Conservation (phyloP, 1,140 invertebrate genomes). For the Anagrus nilaparvatae region DNA sequence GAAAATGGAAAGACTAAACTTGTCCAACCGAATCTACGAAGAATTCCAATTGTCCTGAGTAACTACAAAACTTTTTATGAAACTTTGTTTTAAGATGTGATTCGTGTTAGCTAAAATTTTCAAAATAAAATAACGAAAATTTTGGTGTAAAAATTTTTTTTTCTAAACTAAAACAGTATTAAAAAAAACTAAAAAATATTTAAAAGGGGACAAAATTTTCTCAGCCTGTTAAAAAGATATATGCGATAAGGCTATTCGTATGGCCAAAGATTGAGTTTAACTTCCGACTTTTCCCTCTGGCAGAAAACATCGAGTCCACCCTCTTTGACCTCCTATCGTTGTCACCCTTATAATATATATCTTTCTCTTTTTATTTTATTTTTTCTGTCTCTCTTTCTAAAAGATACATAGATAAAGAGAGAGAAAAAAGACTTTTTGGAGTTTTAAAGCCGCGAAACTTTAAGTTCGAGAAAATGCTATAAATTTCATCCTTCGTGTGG, state of each 20-base stretch:
- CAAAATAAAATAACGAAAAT: too few relatives aligned
- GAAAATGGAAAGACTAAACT: slow-evolving; percentile 39
- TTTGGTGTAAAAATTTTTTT: too few relatives aligned
- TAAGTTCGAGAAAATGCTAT: slow-evolving; percentile 39
- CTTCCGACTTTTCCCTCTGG: slow-evolving; percentile 40
- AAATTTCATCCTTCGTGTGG: slow-evolving; percentile 33
- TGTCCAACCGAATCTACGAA: slow-evolving; percentile 42
- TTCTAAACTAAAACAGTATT: too few relatives aligned
- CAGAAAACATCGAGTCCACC: slow-evolving; percentile 45
- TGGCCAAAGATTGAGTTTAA: slow-evolving; percentile 39
- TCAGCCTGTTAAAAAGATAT: slow-evolving; percentile 38
- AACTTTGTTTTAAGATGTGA: too few relatives aligned
- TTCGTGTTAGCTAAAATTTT: too few relatives aligned
- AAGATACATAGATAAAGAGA: too few relatives aligned
- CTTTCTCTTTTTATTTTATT: too few relatives aligned
- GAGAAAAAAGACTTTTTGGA: too few relatives aligned
- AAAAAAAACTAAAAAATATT: too few relatives aligned
- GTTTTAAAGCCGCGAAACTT: slow-evolving; percentile 26
- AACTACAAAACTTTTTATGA: too few relatives aligned
- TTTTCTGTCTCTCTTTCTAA: too few relatives aligned
- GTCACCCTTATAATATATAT: too few relatives aligned
- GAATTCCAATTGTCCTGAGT: slow-evolving; percentile 38
- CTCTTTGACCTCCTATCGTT: slow-evolving; percentile 11
- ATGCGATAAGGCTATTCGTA: slow-evolving; percentile 38
- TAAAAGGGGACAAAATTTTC: slow-evolving; percentile 31